Evolutionary conservation across 2,888 invertebrate genomes (phyloP), one percentile per base, ranked within the genome.

Genomic region (Autographa pulchrina): DNA sequence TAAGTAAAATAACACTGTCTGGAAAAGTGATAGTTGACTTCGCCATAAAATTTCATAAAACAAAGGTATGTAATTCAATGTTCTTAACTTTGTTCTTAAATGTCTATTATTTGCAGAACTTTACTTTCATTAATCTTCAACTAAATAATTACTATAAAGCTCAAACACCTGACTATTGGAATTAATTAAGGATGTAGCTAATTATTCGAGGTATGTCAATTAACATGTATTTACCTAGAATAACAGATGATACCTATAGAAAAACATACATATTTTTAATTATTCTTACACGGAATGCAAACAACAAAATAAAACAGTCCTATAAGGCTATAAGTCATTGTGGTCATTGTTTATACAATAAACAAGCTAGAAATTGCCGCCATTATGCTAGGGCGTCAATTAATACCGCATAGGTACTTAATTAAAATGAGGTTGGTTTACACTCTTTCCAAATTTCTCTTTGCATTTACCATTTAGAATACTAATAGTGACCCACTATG

Each of bases 391-490:
- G 54, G 54, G 54, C 54, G 5, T 25, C 16, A 59, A 63, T 68
- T 16, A 60, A 62, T 64, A 52, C 76, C 62, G 13, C 63, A 62
- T 70, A n/a, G n/a, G n/a, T n/a, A 48, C 48, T 48, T 48, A 73
- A 70, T 73, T 61, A 38, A 76, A 78, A 69, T 48, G 32, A 54
- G 43, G 8, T 25, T 61, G 14, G 65, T 52, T 62, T 67, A 62
- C 62, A 75, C 78, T 78, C 74, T 80, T 80, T 77, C 76, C 68
- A 74, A 83, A 83, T 83, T 83, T 83, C 83, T 74, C 80, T 74
- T 82, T 54, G 16, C 80, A 71, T 71, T 77, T 77, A 70, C 75
- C 75, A 64, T 72, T 70, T 70, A 66, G 82, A 82, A 83, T 84
- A 82, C 83, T 79, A 84, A 83, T 83, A 80, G 72, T 32, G 81